phyloP scores from a whole-genome alignment of 2,797 vertebrate species.

The Masticophis lateralis region DNA sequence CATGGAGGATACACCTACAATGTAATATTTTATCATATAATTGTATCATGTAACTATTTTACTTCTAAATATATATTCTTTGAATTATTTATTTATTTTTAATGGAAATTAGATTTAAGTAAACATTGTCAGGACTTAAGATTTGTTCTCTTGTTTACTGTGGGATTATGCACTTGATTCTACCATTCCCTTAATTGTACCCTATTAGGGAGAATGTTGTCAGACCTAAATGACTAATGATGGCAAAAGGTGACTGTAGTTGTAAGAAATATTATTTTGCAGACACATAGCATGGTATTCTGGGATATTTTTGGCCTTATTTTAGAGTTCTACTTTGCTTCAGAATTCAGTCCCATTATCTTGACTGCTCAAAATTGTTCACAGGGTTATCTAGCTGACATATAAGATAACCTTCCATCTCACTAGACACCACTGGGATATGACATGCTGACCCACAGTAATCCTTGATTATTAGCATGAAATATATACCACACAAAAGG shows the following conservation, averaged over 20 bases:
- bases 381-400: conserved; percentile 72
- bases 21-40: not conserved
- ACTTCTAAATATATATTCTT: not conserved
- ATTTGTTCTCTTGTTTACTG: conserved; percentile 33
- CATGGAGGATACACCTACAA: not conserved
- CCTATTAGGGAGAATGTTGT: conserved; percentile 50
- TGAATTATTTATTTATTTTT: not conserved
- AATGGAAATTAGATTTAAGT: conserved; percentile 11
- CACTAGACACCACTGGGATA: conserved; percentile 71
- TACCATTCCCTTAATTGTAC: conserved; percentile 47
- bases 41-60: not conserved
- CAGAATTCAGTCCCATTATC: conserved; percentile 73
- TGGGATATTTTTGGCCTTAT: conserved; percentile 51
- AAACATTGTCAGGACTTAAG: conserved; percentile 5
- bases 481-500: conserved; percentile 62
- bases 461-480: conserved; percentile 73
- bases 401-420: conserved; percentile 71
- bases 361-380: conserved; percentile 66
- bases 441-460: conserved; percentile 71
- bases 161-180: conserved; percentile 36
- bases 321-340: conserved; percentile 66
- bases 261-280: conserved; percentile 24
- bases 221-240: conserved; percentile 45
- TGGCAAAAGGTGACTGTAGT: conserved; percentile 55
- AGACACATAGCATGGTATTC: conserved; percentile 35